Percentiles rank a stretch among this genome's conserved stretches.
phyloP scores from a whole-genome alignment of 2,888 invertebrate species.

The Eupithecia subfuscata region DNA sequence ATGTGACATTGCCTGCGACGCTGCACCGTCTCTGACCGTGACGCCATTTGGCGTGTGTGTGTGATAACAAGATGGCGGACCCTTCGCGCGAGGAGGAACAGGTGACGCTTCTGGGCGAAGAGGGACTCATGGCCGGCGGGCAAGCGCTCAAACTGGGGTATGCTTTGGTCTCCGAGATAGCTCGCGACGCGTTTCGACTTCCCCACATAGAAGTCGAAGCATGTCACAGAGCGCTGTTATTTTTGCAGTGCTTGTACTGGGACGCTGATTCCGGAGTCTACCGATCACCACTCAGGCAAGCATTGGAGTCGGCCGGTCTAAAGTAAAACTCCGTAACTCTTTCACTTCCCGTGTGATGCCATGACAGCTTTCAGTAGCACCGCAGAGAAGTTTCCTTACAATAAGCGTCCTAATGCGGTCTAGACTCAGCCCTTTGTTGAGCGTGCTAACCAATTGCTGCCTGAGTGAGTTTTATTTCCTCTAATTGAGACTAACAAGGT shows the following conservation, averaged over 20 bases:
- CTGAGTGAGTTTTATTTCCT: conserved; percentile 79
- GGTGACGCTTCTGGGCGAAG: conserved; percentile 97
- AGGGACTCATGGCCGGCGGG: conserved; percentile 96
- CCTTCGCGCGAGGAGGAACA: conserved; percentile 98
- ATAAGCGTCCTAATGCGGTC: conserved; percentile 49
- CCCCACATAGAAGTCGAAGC: conserved; percentile 72
- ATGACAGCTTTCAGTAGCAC: conserved; percentile 77
- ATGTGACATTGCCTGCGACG: conserved; percentile 87
- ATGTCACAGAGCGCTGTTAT: conserved; percentile 82
- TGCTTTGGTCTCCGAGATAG: conserved; percentile 78
- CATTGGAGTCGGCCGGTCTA: conserved; percentile 84
- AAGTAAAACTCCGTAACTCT: conserved; percentile 77
- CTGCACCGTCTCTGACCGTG: conserved; percentile 85
- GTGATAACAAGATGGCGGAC: conserved; percentile 95
- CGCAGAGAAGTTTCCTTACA: conserved; percentile 49
- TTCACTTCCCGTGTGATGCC: conserved; percentile 81
- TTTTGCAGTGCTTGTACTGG: conserved; percentile 91
- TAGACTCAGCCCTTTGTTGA: conserved; percentile 54
- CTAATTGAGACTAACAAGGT: conserved; percentile 69
- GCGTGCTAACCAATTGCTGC: conserved; percentile 83
- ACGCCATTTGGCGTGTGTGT: conserved; percentile 81
- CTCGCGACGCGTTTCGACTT: conserved; percentile 72
- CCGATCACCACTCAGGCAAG: conserved; percentile 92
- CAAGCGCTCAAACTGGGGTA: conserved; percentile 99
- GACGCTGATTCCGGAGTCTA: conserved; percentile 88